Evolutionary conservation across 2,113 vertebrate species (phyloP).

Genomic region (Charina bottae): DNA sequence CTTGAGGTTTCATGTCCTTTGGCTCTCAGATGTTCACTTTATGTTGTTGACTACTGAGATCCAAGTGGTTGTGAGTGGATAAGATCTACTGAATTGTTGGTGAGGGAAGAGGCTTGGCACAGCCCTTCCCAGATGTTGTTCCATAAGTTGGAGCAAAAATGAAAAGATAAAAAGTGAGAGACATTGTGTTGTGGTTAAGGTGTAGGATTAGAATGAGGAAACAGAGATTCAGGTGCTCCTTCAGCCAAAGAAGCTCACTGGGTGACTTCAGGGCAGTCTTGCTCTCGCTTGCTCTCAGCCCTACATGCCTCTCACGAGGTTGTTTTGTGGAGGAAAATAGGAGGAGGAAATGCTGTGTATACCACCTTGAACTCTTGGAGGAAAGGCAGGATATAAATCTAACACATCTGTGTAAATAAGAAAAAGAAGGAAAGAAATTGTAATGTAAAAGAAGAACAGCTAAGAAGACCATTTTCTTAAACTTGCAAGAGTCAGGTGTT

Average conservation of each 20-base stretch:
- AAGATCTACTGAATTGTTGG: constrained; percentile 7
- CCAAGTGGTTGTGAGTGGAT: background rate
- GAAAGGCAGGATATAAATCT: background rate
- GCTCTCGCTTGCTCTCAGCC: background rate
- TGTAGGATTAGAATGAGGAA: too few species aligned
- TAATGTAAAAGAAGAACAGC: background rate
- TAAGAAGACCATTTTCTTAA: background rate
- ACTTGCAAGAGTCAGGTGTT: background rate
- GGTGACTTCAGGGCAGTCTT: too few species aligned
- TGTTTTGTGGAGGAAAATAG: background rate
- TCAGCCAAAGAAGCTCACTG: too few species aligned
- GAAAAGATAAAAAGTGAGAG: background rate
- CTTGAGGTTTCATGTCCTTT: constrained; percentile 4
- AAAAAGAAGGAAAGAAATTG: background rate
- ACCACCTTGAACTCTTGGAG: background rate
- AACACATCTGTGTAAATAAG: background rate
- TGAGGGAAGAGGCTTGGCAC: background rate
- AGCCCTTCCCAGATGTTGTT: background rate
- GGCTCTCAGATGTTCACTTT: constrained; percentile 15
- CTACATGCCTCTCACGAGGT: background rate
- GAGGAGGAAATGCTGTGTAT: background rate
- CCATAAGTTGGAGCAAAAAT: background rate
- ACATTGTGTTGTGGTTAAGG: background rate
- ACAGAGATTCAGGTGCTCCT: too few species aligned
- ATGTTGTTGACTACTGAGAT: background rate